phyloP scores from a whole-genome alignment of 2,797 vertebrate species.

The Poeciliopsis turneri region DNA sequence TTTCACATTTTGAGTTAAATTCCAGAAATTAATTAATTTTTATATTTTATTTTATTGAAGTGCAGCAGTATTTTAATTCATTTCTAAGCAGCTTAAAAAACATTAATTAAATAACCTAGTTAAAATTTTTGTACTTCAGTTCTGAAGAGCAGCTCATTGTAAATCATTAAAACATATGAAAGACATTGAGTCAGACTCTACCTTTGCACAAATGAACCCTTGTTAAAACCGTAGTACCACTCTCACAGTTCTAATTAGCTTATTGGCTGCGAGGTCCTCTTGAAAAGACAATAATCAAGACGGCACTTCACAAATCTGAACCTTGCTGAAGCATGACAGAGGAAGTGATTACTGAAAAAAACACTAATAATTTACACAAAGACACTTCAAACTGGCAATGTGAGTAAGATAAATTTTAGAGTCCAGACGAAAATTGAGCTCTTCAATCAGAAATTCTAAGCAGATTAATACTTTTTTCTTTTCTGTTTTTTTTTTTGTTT shows the following conservation, averaged over 20 bases:
- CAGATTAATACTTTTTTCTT: neutral
- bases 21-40: neutral
- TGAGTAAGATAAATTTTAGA: constrained; percentile 21
- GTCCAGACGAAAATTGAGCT: constrained; percentile 39
- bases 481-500: neutral
- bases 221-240: constrained; percentile 41
- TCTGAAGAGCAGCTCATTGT: constrained; percentile 4
- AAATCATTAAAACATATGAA: constrained; percentile 29
- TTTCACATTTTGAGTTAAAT: neutral
- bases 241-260: constrained; percentile 58
- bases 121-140: neutral
- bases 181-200: constrained; percentile 18
- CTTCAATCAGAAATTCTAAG: constrained; percentile 38
- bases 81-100: neutral
- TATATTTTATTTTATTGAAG: neutral
- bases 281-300: constrained; percentile 51
- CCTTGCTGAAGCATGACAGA: constrained; percentile 36
- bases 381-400: constrained; percentile 41
- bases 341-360: constrained; percentile 48
- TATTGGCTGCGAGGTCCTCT: constrained; percentile 40
- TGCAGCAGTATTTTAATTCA: neutral
- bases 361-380: constrained; percentile 38
- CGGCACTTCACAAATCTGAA: constrained; percentile 49
- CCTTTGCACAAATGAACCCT: constrained; percentile 21
- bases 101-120: constrained; percentile 1